Evolutionary conservation across 1,140 invertebrate genomes (phyloP), one percentile per base, ranked within the genome.

Genomic region (Halesus radiatus): DNA sequence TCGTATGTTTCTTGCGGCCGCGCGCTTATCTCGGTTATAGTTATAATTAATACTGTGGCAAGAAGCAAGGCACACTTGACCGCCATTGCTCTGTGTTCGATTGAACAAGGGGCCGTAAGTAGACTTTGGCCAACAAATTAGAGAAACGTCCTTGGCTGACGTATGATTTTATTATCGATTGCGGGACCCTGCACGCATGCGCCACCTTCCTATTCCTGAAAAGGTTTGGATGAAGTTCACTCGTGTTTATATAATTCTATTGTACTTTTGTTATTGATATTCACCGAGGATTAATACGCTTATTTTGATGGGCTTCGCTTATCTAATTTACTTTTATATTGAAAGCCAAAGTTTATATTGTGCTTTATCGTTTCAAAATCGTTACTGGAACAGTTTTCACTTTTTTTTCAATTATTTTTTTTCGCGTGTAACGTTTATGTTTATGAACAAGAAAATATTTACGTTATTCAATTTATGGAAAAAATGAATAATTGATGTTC

Each of bases 1-100:
- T 79, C 80, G 32, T 29, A 32, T 22, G 37, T 32, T 20, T 82
- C 78, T 18, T 80, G 78, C 15, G 81, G 70, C n/a, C 81, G 37
- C 6, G 78, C 78, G 15, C 37, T 52, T 16, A 13, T 26, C 1
- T 29, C 26, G 6, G 5, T 52, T 20, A 72, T 3, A 5, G 26
- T 45, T 45, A 45, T 16, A 66, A 66, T 66, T 22, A 81, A 54
- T 8, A 81, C n/a, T 20, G 22, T 16, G 29, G 76, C 45, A 10
- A 80, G 18, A 52, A 83, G n/a, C 13, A 66, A 20, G 58, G 73
- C 23, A 22, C 26, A 45, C 76, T 78, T 78, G 32, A 72, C 64
- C 56, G 78, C 78, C 81, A 83, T 83, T 22, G 45, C 64, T 37
- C 50, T 10, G 29, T 23, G 66, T n/a, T 32, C 72, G 54, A 73